Conservation (phyloP, 2,888 invertebrate genomes). For the Endomychus coccineus region DNA sequence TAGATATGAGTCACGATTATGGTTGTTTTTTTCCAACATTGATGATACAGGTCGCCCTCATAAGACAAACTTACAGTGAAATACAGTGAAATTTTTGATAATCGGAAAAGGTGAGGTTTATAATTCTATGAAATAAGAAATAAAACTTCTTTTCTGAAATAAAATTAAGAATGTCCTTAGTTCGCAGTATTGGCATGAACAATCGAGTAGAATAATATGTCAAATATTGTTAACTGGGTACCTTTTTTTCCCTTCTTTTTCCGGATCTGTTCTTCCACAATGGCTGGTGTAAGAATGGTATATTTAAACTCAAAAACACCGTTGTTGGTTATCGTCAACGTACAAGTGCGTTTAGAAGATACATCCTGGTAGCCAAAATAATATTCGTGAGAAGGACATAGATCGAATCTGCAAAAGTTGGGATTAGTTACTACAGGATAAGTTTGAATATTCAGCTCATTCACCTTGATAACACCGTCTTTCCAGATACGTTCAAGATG, state of each 20-base stretch:
- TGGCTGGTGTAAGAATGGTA: slow-evolving; percentile 20
- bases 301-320: slow-evolving; percentile 50
- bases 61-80: too few species aligned
- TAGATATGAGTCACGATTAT: too few species aligned
- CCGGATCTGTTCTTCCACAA: slow-evolving; percentile 7
- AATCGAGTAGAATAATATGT: too few species aligned
- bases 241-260: slow-evolving; percentile 17
- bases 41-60: too few species aligned
- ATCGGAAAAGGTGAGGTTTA: too few species aligned
- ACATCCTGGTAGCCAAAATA: slow-evolving; percentile 54
- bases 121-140: too few species aligned
- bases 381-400: slow-evolving; percentile 52
- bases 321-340: slow-evolving; percentile 52
- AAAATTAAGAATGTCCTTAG: too few species aligned
- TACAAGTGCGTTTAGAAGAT: slow-evolving; percentile 47
- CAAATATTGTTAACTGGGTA: too few species aligned
- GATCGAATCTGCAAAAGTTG: slow-evolving; percentile 45
- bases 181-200: too few species aligned
- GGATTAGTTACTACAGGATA: slow-evolving; percentile 10
- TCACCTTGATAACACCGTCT: slow-evolving; percentile 32
- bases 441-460: slow-evolving; percentile 1
- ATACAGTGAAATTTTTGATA: too few species aligned
- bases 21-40: too few species aligned
- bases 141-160: too few species aligned
- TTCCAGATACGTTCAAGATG: slow-evolving; percentile 27